phyloP scores from a whole-genome alignment of 92 coral and sea anemone genomes.

The Micromussa lordhowensis region DNA sequence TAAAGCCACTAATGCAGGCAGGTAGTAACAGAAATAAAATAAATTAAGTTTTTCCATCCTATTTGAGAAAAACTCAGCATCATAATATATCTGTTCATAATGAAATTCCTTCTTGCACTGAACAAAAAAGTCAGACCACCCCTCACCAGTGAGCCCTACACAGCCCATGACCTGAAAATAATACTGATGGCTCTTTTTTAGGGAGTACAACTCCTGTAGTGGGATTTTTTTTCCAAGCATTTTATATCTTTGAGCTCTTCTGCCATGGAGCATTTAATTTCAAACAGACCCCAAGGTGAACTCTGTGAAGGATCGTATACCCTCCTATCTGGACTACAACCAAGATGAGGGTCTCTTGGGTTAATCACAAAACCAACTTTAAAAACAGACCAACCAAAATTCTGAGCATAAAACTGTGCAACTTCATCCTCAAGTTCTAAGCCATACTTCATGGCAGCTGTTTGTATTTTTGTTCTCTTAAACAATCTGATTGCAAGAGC shows the following conservation, averaged over 20 bases:
- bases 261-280: constrained; percentile 53
- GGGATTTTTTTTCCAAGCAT: constrained; percentile 14
- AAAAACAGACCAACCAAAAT: constrained; percentile 5
- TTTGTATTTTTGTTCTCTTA: constrained; percentile 17
- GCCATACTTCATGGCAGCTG: constrained; percentile 66
- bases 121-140: constrained; percentile 43
- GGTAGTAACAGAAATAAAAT: constrained; percentile 51
- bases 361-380: constrained; percentile 52
- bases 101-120: constrained; percentile 42
- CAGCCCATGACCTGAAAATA: constrained; percentile 49
- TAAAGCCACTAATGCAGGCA: background rate
- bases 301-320: constrained; percentile 55
- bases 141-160: constrained; percentile 35
- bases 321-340: constrained; percentile 60
- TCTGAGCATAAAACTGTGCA: constrained; percentile 26
- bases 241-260: constrained; percentile 30
- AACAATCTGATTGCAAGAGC: background rate
- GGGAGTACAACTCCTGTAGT: constrained; percentile 1
- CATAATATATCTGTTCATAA: constrained; percentile 41
- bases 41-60: constrained; percentile 23
- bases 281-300: constrained; percentile 58
- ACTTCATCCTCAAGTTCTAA: constrained; percentile 66
- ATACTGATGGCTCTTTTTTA: constrained; percentile 22
- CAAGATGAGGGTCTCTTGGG: constrained; percentile 54
- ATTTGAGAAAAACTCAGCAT: constrained; percentile 1